A percentile compares a stretch with the other conserved stretches of the same genome.
Conservation (phyloP, 2,888 invertebrate species). For the Andrena chrysosceles region DNA sequence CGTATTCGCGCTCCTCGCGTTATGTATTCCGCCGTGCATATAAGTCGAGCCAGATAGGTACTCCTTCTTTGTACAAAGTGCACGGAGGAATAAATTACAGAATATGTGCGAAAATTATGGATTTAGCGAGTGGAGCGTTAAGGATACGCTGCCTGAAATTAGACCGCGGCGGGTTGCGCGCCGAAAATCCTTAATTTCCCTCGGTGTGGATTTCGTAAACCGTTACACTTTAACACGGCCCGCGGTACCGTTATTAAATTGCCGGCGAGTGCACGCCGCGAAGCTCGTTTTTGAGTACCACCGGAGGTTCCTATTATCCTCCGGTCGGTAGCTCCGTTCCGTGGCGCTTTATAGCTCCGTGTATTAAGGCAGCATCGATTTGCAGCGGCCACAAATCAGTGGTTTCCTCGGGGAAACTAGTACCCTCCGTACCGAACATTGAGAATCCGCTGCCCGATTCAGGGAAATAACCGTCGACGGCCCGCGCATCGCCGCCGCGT, state of each 20-base stretch:
- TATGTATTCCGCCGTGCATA: not conserved
- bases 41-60: no score
- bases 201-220: slow-evolving; percentile 42
- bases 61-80: not conserved
- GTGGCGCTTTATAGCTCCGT: slow-evolving; percentile 63
- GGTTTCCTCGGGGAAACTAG: slow-evolving; percentile 73
- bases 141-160: slow-evolving; percentile 18
- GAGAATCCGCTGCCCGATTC: slow-evolving; percentile 70
- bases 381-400: slow-evolving; percentile 69
- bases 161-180: not conserved
- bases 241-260: slow-evolving; percentile 68
- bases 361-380: slow-evolving; percentile 73
- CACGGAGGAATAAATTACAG: slow-evolving; percentile 10
- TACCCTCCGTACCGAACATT: slow-evolving; percentile 64
- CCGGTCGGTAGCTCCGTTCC: slow-evolving; percentile 55
- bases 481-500: slow-evolving; percentile 38
- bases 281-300: slow-evolving; percentile 70
- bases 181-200: slow-evolving; percentile 55
- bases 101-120: slow-evolving; percentile 8
- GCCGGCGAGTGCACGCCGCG: slow-evolving; percentile 47
- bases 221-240: slow-evolving; percentile 66
- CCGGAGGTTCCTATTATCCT: slow-evolving; percentile 68
- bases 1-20: slow-evolving; percentile 42
- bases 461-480: slow-evolving; percentile 66
- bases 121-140: slow-evolving; percentile 38